phyloP scores from a whole-genome alignment of 1,140 invertebrate species.

The Colletes gigas region DNA sequence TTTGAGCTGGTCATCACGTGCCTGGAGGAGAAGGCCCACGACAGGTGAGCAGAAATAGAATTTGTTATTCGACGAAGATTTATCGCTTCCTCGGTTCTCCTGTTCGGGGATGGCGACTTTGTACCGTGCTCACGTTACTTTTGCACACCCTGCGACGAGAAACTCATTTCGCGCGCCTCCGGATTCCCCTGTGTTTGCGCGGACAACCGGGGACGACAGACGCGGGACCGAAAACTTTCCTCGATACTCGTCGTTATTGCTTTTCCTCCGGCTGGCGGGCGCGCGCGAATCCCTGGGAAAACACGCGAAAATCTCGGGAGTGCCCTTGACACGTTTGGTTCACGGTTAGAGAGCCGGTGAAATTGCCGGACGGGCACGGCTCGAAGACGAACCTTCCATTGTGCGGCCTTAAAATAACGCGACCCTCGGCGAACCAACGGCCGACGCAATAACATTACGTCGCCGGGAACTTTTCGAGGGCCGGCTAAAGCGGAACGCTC shows the following conservation, averaged over 20 bases:
- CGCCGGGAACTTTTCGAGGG: neutral
- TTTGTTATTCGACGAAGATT: too few relatives aligned
- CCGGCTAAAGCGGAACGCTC: neutral
- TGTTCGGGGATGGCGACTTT: neutral
- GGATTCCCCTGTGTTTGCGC: neutral
- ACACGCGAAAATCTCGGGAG: constrained; percentile 2
- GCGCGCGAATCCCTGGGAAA: neutral
- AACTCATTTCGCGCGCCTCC: constrained; percentile 23
- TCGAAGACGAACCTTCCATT: too few relatives aligned
- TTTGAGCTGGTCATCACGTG: constrained; percentile 82
- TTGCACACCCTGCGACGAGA: neutral
- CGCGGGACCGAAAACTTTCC: constrained; percentile 18
- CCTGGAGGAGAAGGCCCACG: constrained; percentile 80
- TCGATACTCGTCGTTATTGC: constrained; percentile 20
- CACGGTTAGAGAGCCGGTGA: neutral
- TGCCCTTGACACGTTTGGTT: neutral
- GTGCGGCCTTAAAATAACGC: neutral
- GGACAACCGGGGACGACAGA: neutral
- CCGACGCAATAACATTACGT: neutral
- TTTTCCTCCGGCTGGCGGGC: neutral
- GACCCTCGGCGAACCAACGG: neutral
- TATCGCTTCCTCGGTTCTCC: too few relatives aligned
- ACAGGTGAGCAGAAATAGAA: constrained; percentile 64
- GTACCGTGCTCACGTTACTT: neutral
- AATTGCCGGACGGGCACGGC: neutral